Conservation (phyloP, 1,140 invertebrate genomes). For the Hirudo medicinalis region DNA sequence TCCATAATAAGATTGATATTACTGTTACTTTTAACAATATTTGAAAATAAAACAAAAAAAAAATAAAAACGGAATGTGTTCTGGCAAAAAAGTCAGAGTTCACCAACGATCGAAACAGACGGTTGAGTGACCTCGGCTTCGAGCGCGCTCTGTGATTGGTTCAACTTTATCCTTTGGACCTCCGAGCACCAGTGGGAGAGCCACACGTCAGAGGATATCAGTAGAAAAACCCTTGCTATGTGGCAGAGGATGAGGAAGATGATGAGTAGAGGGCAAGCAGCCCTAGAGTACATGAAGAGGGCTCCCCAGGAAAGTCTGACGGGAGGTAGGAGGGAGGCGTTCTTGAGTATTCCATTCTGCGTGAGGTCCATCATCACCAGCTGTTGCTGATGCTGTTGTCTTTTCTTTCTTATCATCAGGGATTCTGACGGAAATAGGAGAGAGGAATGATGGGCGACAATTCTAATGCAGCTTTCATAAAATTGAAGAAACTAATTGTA, state of each 20-base stretch:
- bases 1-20: too few relatives aligned
- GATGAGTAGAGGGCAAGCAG: slow-evolving; percentile 1
- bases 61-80: too few relatives aligned
- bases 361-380: neutral
- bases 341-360: neutral
- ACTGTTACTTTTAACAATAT: too few relatives aligned
- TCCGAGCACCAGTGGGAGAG: slow-evolving; percentile 2
- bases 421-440: neutral
- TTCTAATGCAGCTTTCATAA: too few relatives aligned
- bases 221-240: neutral
- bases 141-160: too few relatives aligned
- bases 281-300: slow-evolving; percentile 1
- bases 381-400: slow-evolving; percentile 7
- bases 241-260: slow-evolving; percentile 1
- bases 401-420: slow-evolving; percentile 13
- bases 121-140: too few relatives aligned
- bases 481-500: too few relatives aligned
- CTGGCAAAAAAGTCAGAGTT: too few relatives aligned
- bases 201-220: slow-evolving; percentile 8
- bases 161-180: too few relatives aligned
- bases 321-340: neutral
- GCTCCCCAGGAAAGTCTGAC: neutral
- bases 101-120: too few relatives aligned
- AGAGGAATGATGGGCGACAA: too few relatives aligned
- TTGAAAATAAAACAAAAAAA: too few relatives aligned